Evolutionary conservation across 2,797 vertebrate species (phyloP), one percentile per base, ranked within the genome.

Genomic region (Zenarchopterus dispar): DNA sequence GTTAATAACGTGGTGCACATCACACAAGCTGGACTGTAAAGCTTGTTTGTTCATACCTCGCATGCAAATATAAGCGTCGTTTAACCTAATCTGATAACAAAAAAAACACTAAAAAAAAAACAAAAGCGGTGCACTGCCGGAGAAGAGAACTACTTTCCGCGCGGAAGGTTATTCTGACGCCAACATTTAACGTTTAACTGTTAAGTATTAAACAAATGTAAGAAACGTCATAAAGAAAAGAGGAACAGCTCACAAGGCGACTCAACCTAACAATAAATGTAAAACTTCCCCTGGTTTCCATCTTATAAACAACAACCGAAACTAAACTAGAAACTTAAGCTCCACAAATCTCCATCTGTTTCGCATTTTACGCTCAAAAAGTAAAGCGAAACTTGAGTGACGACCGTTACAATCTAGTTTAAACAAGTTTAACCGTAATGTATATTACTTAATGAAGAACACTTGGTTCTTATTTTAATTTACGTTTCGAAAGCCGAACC

Each of bases 211-310:
- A 26, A 42, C 55, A 72, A 42, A 76, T 50, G 52, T 41, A 48
- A 13, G 31, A 70, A 55, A 53, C 46, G 77, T 72, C 69, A 82
- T 62, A 65, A 72, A 75, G 63, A 66, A 19, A 82, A 88, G 47
- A 2, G 77, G 82, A 83, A 75, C 71, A 67, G 6, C 17, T 11
- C 7, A 15, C n/a, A 26, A 64, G 9, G 1, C 17, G 16, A 41
- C 13, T 39, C 11, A 26, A 16, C 17, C 10, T n/a, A 28, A n/a
- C n/a, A n/a, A n/a, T n/a, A n/a, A n/a, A 28, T 28, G 28, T 28
- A 28, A 28, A 28, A 2, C 24, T 31, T 19, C 31, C 48, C 1
- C 4, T 3, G 2, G 18, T 58, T 62, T 10, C 16, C 57, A 42
- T 11, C 2, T 2, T 5, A 1, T 2, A 28, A 16, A 9, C 5